A percentile compares a stretch with the other conserved stretches of the same genome.
Conservation (phyloP, 1,140 invertebrate species). For the Lucilia cuprina region DNA sequence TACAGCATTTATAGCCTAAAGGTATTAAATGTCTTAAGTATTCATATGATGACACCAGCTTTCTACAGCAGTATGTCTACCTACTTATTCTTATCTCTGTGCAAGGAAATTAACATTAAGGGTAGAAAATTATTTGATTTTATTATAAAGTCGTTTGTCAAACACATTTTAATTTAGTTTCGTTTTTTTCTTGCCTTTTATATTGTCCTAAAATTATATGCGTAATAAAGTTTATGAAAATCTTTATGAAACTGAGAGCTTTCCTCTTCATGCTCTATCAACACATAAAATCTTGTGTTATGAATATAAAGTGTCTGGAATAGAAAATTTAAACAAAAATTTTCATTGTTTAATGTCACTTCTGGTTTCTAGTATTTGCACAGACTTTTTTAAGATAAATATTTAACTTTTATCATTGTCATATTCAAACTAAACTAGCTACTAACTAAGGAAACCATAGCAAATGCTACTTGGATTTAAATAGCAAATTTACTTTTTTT, state of each 20-base stretch:
- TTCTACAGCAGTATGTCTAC: not conserved
- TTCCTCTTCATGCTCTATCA: not conserved
- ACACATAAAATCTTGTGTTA: not conserved
- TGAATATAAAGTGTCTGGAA: not conserved
- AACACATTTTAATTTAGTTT: not conserved
- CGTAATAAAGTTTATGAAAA: not conserved
- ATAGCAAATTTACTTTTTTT: not conserved
- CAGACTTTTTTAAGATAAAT: not conserved
- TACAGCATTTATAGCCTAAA: not conserved
- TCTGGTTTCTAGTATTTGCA: not conserved
- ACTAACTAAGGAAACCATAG: too few relatives aligned
- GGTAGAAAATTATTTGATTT: not conserved
- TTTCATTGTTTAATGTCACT: not conserved
- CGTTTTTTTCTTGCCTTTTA: not conserved
- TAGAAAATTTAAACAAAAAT: not conserved
- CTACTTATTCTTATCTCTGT: not conserved
- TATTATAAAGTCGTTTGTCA: slow-evolving; percentile 7
- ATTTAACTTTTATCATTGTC: slow-evolving; percentile 1
- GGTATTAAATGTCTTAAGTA: not conserved
- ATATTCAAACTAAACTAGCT: not conserved
- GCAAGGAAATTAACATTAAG: not conserved
- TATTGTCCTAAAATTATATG: not conserved
- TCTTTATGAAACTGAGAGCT: not conserved
- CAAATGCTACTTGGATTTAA: not conserved
- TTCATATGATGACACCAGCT: not conserved